Percentiles rank a stretch among this genome's conserved stretches.
phyloP scores from a whole-genome alignment of 2,113 vertebrate species.

The Mustela nigripes region DNA sequence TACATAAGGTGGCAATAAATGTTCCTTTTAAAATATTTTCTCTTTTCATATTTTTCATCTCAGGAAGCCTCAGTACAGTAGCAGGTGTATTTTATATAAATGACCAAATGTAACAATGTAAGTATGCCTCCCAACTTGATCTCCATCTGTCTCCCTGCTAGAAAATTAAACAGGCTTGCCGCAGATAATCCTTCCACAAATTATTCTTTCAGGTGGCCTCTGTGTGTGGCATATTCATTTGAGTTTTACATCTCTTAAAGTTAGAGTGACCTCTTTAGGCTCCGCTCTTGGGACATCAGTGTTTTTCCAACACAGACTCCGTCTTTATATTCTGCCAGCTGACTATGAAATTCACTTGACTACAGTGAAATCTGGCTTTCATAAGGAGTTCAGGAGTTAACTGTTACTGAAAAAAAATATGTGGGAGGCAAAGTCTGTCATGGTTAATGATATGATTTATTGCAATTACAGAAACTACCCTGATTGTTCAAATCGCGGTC shows the following conservation, averaged over 20 bases:
- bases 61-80: constrained; percentile 59
- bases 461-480: constrained; percentile 78
- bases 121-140: constrained; percentile 72
- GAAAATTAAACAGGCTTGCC: constrained; percentile 67
- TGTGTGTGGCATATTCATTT: background rate
- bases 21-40: constrained; percentile 68
- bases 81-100: constrained; percentile 81
- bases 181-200: constrained; percentile 25
- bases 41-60: constrained; percentile 61
- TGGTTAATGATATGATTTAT: constrained; percentile 80
- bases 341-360: constrained; percentile 76
- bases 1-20: constrained; percentile 47
- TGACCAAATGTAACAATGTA: constrained; percentile 76
- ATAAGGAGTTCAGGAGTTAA: constrained; percentile 71
- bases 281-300: constrained; percentile 19
- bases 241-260: constrained; percentile 28
- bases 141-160: constrained; percentile 74
- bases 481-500: constrained; percentile 81
- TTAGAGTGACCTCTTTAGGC: constrained; percentile 26
- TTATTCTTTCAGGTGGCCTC: constrained; percentile 37
- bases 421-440: constrained; percentile 75
- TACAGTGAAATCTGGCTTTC: constrained; percentile 66
- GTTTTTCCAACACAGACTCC: constrained; percentile 68
- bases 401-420: constrained; percentile 46
- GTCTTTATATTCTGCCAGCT: constrained; percentile 53